phyloP scores from a whole-genome alignment of 2,113 vertebrate genomes.

The Myiopsitta monachus region DNA sequence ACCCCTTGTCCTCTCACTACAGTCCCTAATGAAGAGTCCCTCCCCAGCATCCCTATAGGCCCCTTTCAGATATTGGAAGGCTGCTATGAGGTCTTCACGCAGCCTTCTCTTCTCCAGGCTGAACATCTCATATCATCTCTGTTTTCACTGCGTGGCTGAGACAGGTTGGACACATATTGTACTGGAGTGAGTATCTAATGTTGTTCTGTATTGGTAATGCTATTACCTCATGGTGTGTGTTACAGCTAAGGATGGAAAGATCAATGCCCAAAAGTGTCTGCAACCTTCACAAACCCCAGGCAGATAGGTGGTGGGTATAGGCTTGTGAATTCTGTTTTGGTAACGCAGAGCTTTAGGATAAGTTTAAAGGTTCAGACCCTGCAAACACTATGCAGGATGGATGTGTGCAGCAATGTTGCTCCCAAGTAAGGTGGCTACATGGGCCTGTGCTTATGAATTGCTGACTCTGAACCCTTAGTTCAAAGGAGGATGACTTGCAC shows the following conservation, averaged over 20 bases:
- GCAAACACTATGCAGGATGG: not conserved
- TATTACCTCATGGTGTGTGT: fast-evolving
- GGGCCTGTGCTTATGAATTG: not conserved
- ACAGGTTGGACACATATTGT: fast-evolving
- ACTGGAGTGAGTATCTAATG: fast-evolving
- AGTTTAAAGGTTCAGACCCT: not conserved
- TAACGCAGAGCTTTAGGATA: not conserved
- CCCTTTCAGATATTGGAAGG: too few relatives aligned
- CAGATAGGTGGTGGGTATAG: not conserved
- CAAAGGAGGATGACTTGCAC: not conserved
- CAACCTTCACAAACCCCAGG: not conserved
- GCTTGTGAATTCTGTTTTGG: not conserved
- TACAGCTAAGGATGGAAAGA: not conserved
- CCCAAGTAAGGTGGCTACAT: fast-evolving
- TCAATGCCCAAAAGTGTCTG: not conserved
- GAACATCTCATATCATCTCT: not conserved
- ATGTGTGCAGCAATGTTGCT: fast-evolving
- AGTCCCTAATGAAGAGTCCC: too few relatives aligned
- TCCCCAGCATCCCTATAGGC: too few relatives aligned
- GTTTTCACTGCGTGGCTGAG: not conserved
- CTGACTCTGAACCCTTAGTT: not conserved
- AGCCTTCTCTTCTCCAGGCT: too few relatives aligned
- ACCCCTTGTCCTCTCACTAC: too few relatives aligned
- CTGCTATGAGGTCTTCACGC: too few relatives aligned
- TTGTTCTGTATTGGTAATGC: not conserved